Evolutionary conservation across 2,888 invertebrate genomes (phyloP), one percentile per base, ranked within the genome.

Genomic region (Rhopalosiphum nymphaeae): DNA sequence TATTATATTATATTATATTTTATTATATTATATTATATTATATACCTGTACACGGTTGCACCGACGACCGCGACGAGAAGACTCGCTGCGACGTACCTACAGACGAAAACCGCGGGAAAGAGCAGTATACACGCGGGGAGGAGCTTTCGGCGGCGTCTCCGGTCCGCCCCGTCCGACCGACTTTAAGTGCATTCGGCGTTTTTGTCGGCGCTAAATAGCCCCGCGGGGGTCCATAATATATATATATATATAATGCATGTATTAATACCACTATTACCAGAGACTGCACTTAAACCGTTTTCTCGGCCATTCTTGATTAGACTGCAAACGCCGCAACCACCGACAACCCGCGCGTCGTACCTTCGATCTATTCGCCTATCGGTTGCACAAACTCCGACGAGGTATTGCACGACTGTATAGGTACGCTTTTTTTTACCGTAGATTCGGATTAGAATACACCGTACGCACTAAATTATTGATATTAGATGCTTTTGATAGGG

Each of bases 81-180:
- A 57, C 29, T 46, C 86, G 44, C 26, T 7, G 9, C 26, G 16
- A 7, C 67, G 9, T 26, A 42, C n/a, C 29, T 21, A 57, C n/a
- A n/a, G 21, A 84, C 29, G n/a, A 84, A 85, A 91, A 56, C 84
- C 91, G 91, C 91, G 91, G 91, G 91, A 91, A 91, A 91, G 85
- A 84, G 29, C n/a, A n/a, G n/a, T n/a, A n/a, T 56, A 21, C 16
- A 16, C 85, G 21, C 91, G 44, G 44, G 91, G 57, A 57, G 85
- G 91, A 91, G 85, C 91, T 44, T 91, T 44, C 85, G 44, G 56
- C n/a, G 85, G 11, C 53, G 53, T 9, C 84, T 21, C 56, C 57
- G 44, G 21, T 29, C n/a, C 42, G 84, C 53, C 78, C 42, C 44
- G 44, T 44, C 26, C 67, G 61, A 29, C n/a, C 49, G 29, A 56